Evolutionary conservation across 2,797 vertebrate genomes (phyloP).

Genomic region (Kryptopterus vitreolus): DNA sequence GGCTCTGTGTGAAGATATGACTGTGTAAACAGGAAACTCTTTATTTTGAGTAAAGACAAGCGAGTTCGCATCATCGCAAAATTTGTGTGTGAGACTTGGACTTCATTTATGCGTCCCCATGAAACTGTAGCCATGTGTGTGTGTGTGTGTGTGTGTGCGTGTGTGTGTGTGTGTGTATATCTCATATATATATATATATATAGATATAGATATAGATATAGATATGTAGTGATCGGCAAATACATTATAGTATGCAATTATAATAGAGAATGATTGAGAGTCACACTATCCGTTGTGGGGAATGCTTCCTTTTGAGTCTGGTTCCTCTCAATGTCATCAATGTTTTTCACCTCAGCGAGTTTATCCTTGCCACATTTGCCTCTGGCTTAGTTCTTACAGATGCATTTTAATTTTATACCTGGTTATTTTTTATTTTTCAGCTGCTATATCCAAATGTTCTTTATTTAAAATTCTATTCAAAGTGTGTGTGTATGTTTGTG

Average conservation of each 20-base stretch:
- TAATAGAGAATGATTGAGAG: neutral
- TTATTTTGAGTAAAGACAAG: constrained; percentile 51
- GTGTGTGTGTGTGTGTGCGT: too few species aligned
- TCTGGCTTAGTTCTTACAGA: neutral
- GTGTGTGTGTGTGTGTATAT: too few species aligned
- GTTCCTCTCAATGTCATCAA: neutral
- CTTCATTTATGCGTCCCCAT: neutral
- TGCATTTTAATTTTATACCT: neutral
- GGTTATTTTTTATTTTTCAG: neutral
- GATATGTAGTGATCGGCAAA: too few species aligned
- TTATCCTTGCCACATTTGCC: neutral
- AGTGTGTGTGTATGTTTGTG: neutral
- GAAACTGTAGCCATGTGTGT: neutral
- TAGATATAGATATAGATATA: too few species aligned
- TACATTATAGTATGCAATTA: neutral
- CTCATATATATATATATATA: too few species aligned
- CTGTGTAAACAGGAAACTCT: constrained; percentile 57
- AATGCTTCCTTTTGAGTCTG: neutral
- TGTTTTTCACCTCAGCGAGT: neutral
- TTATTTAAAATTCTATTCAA: neutral
- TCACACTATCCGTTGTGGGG: neutral
- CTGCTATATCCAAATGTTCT: neutral
- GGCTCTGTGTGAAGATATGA: constrained; percentile 43
- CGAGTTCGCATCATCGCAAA: constrained; percentile 32
- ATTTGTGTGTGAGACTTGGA: neutral